Evolutionary conservation across 2,888 invertebrate species (phyloP).

Genomic region (Alviniconcha strummeri): DNA sequence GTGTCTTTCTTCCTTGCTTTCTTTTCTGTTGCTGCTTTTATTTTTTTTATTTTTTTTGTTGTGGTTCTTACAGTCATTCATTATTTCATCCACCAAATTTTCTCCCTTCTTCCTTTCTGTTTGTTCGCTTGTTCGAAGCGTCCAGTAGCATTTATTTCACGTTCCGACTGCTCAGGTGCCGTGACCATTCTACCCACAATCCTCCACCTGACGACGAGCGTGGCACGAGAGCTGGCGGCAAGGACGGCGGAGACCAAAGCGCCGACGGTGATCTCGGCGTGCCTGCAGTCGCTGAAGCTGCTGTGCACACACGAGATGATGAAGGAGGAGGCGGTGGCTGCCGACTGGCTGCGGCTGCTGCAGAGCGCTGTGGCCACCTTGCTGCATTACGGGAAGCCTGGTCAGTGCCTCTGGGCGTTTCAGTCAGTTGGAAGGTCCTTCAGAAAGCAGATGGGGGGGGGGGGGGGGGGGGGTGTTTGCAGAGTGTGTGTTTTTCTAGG

Average conservation of each 20-base stretch:
- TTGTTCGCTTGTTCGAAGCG: too few species aligned
- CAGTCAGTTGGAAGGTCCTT: too few species aligned
- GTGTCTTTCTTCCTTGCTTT: too few species aligned
- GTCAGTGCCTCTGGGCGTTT: constrained; percentile 36
- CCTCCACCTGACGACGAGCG: constrained; percentile 91
- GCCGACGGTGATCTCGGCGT: constrained; percentile 83
- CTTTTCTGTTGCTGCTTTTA: too few species aligned
- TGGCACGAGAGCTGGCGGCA: constrained; percentile 86
- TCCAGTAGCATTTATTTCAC: too few species aligned
- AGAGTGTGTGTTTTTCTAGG: not conserved
- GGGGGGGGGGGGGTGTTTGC: not conserved
- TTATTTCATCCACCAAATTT: too few species aligned
- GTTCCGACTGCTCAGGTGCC: constrained; percentile 78
- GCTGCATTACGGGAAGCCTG: constrained; percentile 83
- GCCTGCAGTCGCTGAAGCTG: constrained; percentile 85
- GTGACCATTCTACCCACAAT: constrained; percentile 92
- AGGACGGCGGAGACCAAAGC: constrained; percentile 75
- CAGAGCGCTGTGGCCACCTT: constrained; percentile 93
- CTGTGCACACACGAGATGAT: constrained; percentile 79
- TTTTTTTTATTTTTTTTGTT: too few species aligned
- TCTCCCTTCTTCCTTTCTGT: too few species aligned
- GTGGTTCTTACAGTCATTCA: too few species aligned
- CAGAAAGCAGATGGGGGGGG: too few species aligned
- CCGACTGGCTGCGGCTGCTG: constrained; percentile 86
- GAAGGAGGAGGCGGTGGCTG: constrained; percentile 75